A percentile compares a stretch with the other conserved stretches of the same genome.
Evolutionary conservation across 2,888 invertebrate genomes (phyloP).

Genomic region (Heliconius aoede): DNA sequence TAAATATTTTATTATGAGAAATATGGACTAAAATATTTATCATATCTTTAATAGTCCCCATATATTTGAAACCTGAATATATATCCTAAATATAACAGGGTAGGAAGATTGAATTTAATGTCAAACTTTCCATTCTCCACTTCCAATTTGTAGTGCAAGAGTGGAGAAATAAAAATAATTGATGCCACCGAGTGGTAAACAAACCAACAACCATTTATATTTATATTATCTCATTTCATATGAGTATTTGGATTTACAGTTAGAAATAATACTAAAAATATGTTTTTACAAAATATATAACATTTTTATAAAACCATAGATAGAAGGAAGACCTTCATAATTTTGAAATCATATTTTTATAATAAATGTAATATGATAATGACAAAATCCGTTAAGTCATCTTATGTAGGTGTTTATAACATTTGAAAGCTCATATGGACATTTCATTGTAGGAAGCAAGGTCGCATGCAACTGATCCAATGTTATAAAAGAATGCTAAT

Average conservation of each 20-base stretch:
- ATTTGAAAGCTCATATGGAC: constrained; percentile 48
- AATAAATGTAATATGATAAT: constrained; percentile 42
- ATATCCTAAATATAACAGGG: too few relatives aligned
- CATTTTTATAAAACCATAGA: neutral
- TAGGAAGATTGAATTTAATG: too few relatives aligned
- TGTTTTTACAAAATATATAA: neutral
- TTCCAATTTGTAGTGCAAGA: too few relatives aligned
- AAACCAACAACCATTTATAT: too few relatives aligned
- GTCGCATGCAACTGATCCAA: constrained; percentile 32
- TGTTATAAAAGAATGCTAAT: neutral
- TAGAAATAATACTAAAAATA: too few relatives aligned
- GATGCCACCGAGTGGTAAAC: too few relatives aligned
- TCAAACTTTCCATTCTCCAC: too few relatives aligned
- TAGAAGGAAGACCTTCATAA: neutral
- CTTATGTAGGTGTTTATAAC: constrained; percentile 49
- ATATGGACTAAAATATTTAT: neutral
- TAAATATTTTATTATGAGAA: neutral
- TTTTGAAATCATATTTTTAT: neutral
- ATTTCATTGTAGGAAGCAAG: constrained; percentile 50
- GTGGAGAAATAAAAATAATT: too few relatives aligned
- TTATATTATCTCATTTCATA: too few relatives aligned
- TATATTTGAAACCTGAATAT: too few relatives aligned
- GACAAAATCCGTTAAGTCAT: constrained; percentile 42
- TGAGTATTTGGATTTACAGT: too few relatives aligned
- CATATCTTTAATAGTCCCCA: neutral